Percentiles rank a stretch among this genome's conserved stretches.
phyloP scores from a whole-genome alignment of 2,797 vertebrate genomes.

The Bufotes viridis region DNA sequence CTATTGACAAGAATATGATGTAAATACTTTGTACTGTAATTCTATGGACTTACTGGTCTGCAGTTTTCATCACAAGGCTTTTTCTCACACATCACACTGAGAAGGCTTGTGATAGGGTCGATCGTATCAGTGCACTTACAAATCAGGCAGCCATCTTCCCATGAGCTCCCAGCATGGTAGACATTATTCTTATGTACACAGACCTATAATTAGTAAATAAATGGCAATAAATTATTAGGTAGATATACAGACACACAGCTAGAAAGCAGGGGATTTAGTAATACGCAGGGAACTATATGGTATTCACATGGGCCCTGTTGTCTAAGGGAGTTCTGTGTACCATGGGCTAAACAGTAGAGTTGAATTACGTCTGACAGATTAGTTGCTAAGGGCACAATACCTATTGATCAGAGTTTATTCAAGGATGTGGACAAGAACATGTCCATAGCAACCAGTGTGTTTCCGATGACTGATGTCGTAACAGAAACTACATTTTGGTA shows the following conservation, averaged over 20 bases:
- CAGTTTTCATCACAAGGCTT: constrained; percentile 84
- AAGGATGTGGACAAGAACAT: no score
- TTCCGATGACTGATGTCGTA: no score
- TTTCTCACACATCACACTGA: constrained; percentile 79
- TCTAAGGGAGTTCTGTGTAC: no score
- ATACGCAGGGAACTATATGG: not conserved
- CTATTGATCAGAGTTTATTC: no score
- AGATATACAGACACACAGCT: not conserved
- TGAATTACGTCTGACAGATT: no score
- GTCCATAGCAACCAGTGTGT: no score
- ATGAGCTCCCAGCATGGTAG: constrained; percentile 81
- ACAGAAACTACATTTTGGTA: no score
- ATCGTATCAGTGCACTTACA: constrained; percentile 82
- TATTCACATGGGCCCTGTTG: no score
- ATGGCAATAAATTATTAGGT: constrained; percentile 9
- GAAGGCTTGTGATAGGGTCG: constrained; percentile 82
- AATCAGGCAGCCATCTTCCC: constrained; percentile 85
- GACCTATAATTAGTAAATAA: constrained; percentile 75
- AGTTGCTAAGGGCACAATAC: no score
- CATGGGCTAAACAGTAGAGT: no score
- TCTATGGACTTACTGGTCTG: constrained; percentile 75
- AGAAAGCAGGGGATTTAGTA: not conserved
- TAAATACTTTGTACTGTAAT: no score
- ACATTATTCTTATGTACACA: constrained; percentile 84
- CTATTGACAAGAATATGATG: not conserved